A percentile compares a stretch with the other conserved stretches of the same genome.
phyloP scores from a whole-genome alignment of 2,888 invertebrate species.

The Polydrusus tereticollis region DNA sequence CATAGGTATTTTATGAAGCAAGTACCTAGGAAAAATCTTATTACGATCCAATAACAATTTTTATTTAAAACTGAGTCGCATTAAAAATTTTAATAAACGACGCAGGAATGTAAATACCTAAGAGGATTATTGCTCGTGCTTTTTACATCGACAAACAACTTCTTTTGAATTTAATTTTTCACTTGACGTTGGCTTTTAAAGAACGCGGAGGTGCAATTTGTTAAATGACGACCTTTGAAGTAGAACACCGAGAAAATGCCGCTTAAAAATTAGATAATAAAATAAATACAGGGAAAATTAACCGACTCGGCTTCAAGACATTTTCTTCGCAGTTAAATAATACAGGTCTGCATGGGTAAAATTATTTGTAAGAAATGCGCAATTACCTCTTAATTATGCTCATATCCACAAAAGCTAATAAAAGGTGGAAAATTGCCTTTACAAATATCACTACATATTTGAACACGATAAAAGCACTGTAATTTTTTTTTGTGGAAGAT shows the following conservation, averaged over 20 bases:
- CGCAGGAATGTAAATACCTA: constrained; percentile 8
- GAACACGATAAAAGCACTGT: too few relatives aligned
- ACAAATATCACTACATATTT: too few relatives aligned
- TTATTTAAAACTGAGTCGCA: not conserved
- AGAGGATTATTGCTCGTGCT: constrained; percentile 5
- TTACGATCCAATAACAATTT: too few relatives aligned
- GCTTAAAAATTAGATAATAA: not conserved
- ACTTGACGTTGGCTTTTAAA: not conserved
- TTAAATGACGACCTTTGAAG: constrained; percentile 1
- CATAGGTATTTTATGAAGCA: too few relatives aligned
- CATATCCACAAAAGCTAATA: too few relatives aligned
- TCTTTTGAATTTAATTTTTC: constrained; percentile 5
- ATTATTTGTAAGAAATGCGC: too few relatives aligned
- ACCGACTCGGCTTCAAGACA: not conserved
- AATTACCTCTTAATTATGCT: too few relatives aligned
- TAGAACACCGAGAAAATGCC: not conserved
- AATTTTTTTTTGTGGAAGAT: too few relatives aligned
- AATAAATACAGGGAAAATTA: not conserved
- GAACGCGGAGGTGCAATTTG: not conserved
- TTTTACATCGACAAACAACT: constrained; percentile 2
- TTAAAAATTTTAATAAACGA: not conserved
- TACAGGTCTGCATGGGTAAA: too few relatives aligned
- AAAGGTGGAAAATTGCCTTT: too few relatives aligned
- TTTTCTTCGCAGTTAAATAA: too few relatives aligned
- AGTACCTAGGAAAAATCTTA: too few relatives aligned